A percentile compares a stretch with the other conserved stretches of the same genome.
Evolutionary conservation across 2,797 vertebrate genomes (phyloP).

Genomic region (Pangasius krempfi): DNA sequence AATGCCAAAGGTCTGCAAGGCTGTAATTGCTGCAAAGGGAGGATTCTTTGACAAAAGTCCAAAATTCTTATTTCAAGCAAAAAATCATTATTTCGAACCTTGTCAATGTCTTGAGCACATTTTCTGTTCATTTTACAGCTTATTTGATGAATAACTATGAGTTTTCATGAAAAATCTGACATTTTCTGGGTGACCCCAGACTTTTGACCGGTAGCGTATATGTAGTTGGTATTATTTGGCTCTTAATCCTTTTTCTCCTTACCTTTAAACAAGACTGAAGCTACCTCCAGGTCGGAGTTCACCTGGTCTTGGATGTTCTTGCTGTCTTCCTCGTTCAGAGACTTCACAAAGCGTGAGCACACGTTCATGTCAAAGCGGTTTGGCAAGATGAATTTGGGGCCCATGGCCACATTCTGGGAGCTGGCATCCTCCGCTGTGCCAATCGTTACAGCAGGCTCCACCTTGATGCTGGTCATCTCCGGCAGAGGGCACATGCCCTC

Average conservation of each 20-base stretch:
- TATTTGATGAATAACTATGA: no score
- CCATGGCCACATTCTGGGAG: constrained; percentile 89
- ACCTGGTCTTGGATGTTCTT: constrained; percentile 99
- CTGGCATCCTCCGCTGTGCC: constrained; percentile 75
- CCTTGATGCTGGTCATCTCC: constrained; percentile 85
- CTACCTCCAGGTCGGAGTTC: constrained; percentile 97
- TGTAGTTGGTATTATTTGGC: neutral
- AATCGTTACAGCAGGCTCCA: constrained; percentile 82
- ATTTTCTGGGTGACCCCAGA: no score
- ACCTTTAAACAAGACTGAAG: constrained; percentile 98
- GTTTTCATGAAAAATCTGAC: no score
- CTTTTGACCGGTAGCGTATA: no score
- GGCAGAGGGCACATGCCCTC: constrained; percentile 83
- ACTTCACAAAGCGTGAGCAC: constrained; percentile 97
- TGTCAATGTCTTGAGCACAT: no score
- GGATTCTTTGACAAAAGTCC: no score
- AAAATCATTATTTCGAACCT: no score
- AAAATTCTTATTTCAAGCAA: no score
- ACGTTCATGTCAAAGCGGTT: constrained; percentile 99
- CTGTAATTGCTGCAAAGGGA: no score
- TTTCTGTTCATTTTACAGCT: no score
- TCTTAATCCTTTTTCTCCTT: neutral
- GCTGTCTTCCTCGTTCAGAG: constrained; percentile 96
- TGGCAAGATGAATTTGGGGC: constrained; percentile 96
- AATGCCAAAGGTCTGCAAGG: no score